These are phyloP conservation scores for Sicus ferrugineus DNA, from an alignment of 2,888 invertebrate species.

Conservation along the genomic window DNA sequence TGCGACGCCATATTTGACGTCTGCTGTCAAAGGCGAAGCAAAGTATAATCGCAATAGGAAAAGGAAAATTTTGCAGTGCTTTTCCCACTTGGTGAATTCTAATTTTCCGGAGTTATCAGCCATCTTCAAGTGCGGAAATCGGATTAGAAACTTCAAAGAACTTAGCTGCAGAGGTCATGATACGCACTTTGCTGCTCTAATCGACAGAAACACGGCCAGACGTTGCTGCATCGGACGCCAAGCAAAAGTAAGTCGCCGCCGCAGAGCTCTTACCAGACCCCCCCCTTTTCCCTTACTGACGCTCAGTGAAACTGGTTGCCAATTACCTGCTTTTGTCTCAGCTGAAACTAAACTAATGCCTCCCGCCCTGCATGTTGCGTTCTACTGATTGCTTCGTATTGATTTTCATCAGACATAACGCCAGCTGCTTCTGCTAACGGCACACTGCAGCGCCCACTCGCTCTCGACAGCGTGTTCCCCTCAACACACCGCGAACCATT, in stretches of 20 bases:
- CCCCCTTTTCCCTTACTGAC: no score
- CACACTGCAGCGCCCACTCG: constrained; percentile 14
- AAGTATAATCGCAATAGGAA: constrained; percentile 8
- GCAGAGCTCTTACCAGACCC: constrained; percentile 6
- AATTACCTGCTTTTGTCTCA: not conserved
- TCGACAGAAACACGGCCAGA: not conserved
- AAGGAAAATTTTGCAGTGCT: constrained; percentile 17
- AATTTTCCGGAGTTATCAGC: constrained; percentile 22
- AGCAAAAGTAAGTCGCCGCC: constrained; percentile 25
- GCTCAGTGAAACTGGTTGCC: constrained; percentile 11
- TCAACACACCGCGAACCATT: constrained; percentile 4
- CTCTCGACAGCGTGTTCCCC: not conserved
- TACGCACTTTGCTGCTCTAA: constrained; percentile 1
- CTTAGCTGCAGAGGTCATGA: constrained; percentile 10
- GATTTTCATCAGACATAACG: constrained; percentile 26
- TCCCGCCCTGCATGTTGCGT: constrained; percentile 13
- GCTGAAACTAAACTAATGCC: constrained; percentile 15
- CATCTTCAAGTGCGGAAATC: not conserved
- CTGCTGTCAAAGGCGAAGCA: constrained; percentile 20
- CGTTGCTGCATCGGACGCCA: constrained; percentile 1
- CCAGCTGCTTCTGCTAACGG: constrained; percentile 10
- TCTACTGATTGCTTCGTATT: constrained; percentile 31
- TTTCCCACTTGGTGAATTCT: constrained; percentile 16
- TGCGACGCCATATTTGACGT: constrained; percentile 31
- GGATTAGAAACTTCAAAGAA: not conserved